phyloP scores from a whole-genome alignment of 2,888 invertebrate genomes.

The Sericinus montela region DNA sequence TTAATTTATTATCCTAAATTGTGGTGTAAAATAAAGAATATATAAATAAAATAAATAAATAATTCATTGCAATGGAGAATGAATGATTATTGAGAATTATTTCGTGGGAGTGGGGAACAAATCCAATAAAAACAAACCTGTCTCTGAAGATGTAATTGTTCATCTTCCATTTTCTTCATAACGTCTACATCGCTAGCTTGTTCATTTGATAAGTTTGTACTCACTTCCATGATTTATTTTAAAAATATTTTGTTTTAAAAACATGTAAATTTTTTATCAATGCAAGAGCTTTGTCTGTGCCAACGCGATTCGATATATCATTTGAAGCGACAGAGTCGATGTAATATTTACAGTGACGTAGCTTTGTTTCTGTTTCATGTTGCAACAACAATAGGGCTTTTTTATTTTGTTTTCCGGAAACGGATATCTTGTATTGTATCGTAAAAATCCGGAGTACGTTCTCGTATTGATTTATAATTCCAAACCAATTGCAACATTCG shows the following conservation, averaged over 20 bases:
- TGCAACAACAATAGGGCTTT: conserved; percentile 1
- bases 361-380: conserved; percentile 8
- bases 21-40: too few relatives aligned
- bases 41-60: too few relatives aligned
- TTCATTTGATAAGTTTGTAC: conserved; percentile 6
- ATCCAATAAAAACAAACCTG: conserved; percentile 37
- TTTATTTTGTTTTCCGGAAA: conserved; percentile 1
- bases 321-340: neutral
- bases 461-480: conserved; percentile 1
- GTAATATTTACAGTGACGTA: conserved; percentile 12
- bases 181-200: conserved; percentile 44
- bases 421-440: conserved; percentile 8
- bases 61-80: too few relatives aligned
- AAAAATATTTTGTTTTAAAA: conserved; percentile 4
- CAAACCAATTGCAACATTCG: neutral
- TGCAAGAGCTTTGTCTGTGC: conserved; percentile 9
- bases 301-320: conserved; percentile 8
- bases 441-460: neutral
- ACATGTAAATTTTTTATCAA: conserved; percentile 13
- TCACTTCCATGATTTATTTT: conserved; percentile 10
- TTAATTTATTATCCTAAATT: too few relatives aligned
- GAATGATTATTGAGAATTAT: too few relatives aligned
- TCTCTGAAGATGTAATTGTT: conserved; percentile 59
- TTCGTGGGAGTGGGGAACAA: too few relatives aligned
- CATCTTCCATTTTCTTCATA: conserved; percentile 61